These are phyloP conservation scores for Aspidoscelis tigris DNA, from an alignment of 2,113 vertebrate genomes.

Conservation along the genomic window DNA sequence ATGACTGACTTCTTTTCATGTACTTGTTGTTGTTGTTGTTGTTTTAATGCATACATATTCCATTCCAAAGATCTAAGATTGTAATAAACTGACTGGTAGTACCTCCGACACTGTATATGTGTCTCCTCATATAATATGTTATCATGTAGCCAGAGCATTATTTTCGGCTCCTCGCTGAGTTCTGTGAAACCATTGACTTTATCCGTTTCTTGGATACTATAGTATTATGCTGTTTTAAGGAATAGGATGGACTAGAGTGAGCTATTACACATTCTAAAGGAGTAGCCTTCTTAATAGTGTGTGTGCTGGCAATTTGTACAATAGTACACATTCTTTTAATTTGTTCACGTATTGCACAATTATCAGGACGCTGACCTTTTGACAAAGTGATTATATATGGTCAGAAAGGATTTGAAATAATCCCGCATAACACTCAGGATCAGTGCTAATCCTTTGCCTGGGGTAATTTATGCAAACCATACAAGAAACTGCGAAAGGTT, in stretches of 20 bases:
- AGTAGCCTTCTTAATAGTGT: neutral
- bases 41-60: too few species aligned
- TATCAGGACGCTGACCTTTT: neutral
- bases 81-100: too few species aligned
- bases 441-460: neutral
- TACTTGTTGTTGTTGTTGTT: too few species aligned
- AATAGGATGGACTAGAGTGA: neutral
- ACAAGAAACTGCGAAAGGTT: neutral
- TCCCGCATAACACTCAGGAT: neutral
- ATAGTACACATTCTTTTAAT: neutral
- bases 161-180: too few species aligned
- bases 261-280: neutral
- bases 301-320: neutral
- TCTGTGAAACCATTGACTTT: too few species aligned
- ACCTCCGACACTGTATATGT: too few species aligned
- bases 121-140: too few species aligned
- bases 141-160: too few species aligned
- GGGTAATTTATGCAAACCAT: neutral
- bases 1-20: too few species aligned
- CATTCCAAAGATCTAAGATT: too few species aligned
- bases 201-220: too few species aligned
- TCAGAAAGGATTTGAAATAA: constrained; percentile 14
- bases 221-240: too few species aligned
- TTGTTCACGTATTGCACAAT: neutral
- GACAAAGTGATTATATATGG: constrained; percentile 1